Evolutionary conservation across 2,113 vertebrate genomes (phyloP).

Genomic region (Calyptommatus sinebrachiatus): DNA sequence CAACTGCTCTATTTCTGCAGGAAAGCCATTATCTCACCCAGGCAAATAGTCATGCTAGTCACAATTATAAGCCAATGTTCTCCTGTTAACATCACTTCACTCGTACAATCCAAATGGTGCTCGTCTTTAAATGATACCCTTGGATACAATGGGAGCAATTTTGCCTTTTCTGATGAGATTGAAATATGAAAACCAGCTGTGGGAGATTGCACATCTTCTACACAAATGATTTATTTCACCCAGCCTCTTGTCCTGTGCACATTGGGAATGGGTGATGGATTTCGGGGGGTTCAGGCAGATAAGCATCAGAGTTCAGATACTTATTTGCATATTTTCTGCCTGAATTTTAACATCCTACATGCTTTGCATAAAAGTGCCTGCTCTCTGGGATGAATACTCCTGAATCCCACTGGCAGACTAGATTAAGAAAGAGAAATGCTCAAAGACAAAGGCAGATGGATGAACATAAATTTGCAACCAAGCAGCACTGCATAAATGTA

Average conservation of each 20-base stretch:
- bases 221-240: conserved; percentile 32
- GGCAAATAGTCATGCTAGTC: conserved; percentile 42
- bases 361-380: conserved; percentile 4
- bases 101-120: conserved; percentile 27
- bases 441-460: conserved; percentile 1
- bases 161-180: conserved; percentile 50
- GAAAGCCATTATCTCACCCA: conserved; percentile 41
- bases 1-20: conserved; percentile 13
- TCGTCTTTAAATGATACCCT: conserved; percentile 53
- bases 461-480: neutral
- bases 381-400: conserved; percentile 14
- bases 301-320: conserved; percentile 7
- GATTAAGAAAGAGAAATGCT: neutral
- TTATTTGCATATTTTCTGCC: conserved; percentile 36
- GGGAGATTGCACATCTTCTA: conserved; percentile 21
- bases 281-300: conserved; percentile 18
- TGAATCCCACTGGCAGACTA: conserved; percentile 8
- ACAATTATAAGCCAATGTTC: conserved; percentile 47
- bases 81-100: conserved; percentile 44
- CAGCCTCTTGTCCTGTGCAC: conserved; percentile 14
- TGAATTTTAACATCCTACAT: conserved; percentile 23
- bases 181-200: conserved; percentile 33
- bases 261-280: conserved; percentile 15
- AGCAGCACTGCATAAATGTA: neutral
- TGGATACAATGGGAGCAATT: conserved; percentile 43